Evolutionary conservation across 92 coral and sea anemone genomes (phyloP), one percentile per base, ranked within the genome.

Genomic region (Siderastrea radians): DNA sequence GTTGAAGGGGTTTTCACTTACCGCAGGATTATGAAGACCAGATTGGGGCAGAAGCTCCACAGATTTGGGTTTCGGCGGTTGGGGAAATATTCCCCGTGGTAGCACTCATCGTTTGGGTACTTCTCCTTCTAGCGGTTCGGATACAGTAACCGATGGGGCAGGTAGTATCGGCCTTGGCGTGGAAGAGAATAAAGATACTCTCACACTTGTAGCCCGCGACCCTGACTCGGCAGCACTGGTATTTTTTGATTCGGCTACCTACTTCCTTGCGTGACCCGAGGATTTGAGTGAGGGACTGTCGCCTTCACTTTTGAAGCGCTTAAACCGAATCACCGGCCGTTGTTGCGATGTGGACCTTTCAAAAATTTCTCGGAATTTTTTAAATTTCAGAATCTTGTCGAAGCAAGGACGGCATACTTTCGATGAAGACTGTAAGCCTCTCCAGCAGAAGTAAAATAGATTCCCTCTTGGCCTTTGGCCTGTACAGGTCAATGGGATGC

Each of bases 311-410:
- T 17, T 65, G 16, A 38, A 1, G 62, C 61, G 60, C 72, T 65
- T 80, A 65, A 80, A 80, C 72, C 69, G 16, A 16, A 78, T 17
- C 50, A 78, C 12, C 19, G 82, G 54, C 82, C 66, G 69, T 57
- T 78, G 70, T 58, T 78, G 82, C 44, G 82, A 62, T 57, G 82
- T 59, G 44, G 69, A 57, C 2, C 60, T 78, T 59, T 78, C 49
- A 44, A 78, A 78, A 58, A 77, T 58, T 55, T 77, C 82, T 43
- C 16, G 49, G 49, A 77, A 77, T 58, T 77, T 77, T 15, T 78
- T 80, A 80, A 80, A 64, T 80, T 80, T 80, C 43, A 78, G 17
- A 78, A 78, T 78, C 72, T 78, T 78, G 72, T 78, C 72, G 71
- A 16, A 78, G 57, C 72, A 78, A 78, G 72, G 83, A 78, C 72